Evolutionary conservation across 2,113 vertebrate species (phyloP).

Genomic region (Oncorhynchus keta): DNA sequence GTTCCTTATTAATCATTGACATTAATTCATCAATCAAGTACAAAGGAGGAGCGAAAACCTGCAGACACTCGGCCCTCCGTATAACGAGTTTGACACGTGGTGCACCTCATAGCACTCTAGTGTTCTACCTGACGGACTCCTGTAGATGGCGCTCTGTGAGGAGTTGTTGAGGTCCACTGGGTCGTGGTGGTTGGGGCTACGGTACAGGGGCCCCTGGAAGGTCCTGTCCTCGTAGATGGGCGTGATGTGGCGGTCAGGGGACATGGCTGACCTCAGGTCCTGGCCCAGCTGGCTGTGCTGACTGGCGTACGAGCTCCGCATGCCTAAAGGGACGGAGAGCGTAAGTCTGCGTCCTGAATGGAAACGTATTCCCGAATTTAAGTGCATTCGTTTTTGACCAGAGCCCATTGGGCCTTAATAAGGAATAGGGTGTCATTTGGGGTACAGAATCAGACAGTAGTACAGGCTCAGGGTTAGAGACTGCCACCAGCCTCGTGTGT

Average conservation of each 20-base stretch:
- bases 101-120: not conserved
- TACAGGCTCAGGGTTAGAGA: not conserved
- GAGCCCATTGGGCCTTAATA: no score
- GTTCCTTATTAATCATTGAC: no score
- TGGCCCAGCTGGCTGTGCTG: constrained; percentile 91
- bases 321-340: constrained; percentile 68
- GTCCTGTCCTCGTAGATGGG: constrained; percentile 93
- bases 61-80: no score
- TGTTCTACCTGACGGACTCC: constrained; percentile 83
- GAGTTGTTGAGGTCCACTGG: constrained; percentile 39
- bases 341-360: no score
- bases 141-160: constrained; percentile 84
- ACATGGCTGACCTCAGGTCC: constrained; percentile 85
- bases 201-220: constrained; percentile 88
- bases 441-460: not conserved
- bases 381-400: no score
- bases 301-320: constrained; percentile 89
- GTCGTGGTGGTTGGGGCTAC: constrained; percentile 83
- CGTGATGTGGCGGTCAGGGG: constrained; percentile 90
- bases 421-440: not conserved
- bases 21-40: no score
- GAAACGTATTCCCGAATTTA: no score
- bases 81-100: no score
- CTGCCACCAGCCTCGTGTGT: not conserved
- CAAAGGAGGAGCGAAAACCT: no score